Base-by-base conservation (phyloP, 1,140 invertebrate genomes). In the Drosophila busckii region DNA sequence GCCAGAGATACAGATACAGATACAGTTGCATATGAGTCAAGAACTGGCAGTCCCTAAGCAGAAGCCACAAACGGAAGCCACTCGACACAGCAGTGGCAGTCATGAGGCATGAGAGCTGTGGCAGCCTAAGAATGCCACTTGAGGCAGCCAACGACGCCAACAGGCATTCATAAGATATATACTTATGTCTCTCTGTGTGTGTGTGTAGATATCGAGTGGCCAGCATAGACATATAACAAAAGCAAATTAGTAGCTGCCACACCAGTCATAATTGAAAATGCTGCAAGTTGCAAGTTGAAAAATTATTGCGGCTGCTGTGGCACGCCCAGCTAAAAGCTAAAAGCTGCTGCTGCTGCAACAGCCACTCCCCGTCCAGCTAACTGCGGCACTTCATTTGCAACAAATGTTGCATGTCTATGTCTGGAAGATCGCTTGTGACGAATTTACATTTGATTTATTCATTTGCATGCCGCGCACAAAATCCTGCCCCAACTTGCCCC, bases 391-490 rank as follows among this genome's bases (percentile, higher is more conserved):
- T 70, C 65, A 66, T 75, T 82, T 66, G 46, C 49, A 56, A 37
- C 65, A 75, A 83, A 83, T 82, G 76, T 75, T 60, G 70, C 76
- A 37, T 82, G 60, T 64, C 41, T 12, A 23, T 50, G 48, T n/a
- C 31, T 37, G 35, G 12, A 17, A 25, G 26, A 49, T 66, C 40
- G 34, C 19, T 23, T 71, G 73, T 68, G 73, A 80, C 68, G 73
- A 68, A 80, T 80, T 65, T 37, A 10, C 35, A 46, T 44, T 80
- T 78, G 73, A 78, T 78, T 78, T 78, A 80, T 71, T 49, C 41
- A 50, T 64, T 62, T 35, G 15, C 29, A 31, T 31, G 19, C 17
- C 37, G 40, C 34, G 9, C 15, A 17, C 34, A n/a, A n/a, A n/a
- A n/a, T n/a, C n/a, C 13, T 48, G 9, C 25, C 26, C 31, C 54